Evolutionary conservation across 2,797 vertebrate species (phyloP).

Genomic region (Lagocephalus sceleratus): DNA sequence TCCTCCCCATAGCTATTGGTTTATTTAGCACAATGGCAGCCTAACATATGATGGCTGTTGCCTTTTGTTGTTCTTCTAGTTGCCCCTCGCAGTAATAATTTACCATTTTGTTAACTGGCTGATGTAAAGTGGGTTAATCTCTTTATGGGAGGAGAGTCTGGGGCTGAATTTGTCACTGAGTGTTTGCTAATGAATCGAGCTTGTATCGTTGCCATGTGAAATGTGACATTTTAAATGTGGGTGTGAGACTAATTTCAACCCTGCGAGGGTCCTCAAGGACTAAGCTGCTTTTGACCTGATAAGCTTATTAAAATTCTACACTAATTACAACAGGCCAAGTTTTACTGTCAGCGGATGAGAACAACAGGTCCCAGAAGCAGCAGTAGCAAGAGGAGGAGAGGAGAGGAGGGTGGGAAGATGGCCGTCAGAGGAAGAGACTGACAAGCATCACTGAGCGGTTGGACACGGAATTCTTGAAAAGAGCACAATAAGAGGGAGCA

Average conservation of each 20-base stretch:
- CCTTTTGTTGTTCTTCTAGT: constrained; percentile 42
- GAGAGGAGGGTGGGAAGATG: constrained; percentile 14
- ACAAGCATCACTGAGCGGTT: background rate
- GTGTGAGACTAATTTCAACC: constrained; percentile 71
- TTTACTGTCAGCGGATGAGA: constrained; percentile 69
- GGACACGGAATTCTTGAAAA: background rate
- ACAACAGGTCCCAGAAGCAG: constrained; percentile 59
- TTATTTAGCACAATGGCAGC: constrained; percentile 49
- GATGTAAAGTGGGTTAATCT: constrained; percentile 72
- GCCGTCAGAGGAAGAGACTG: constrained; percentile 7
- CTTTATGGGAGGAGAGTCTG: constrained; percentile 57
- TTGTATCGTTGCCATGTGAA: constrained; percentile 70
- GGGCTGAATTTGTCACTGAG: constrained; percentile 63
- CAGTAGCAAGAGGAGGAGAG: constrained; percentile 30
- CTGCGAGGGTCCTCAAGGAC: constrained; percentile 74
- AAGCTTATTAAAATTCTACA: constrained; percentile 82
- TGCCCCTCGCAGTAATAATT: constrained; percentile 66
- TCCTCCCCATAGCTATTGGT: constrained; percentile 37
- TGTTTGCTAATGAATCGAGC: constrained; percentile 69
- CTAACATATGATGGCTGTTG: constrained; percentile 37
- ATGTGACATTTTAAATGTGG: constrained; percentile 54
- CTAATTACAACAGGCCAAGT: constrained; percentile 75
- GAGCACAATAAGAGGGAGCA: constrained; percentile 4
- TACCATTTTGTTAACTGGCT: constrained; percentile 58
- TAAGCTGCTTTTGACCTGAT: constrained; percentile 82